These are phyloP conservation scores for Ictidomys tridecemlineatus DNA, from an alignment of 2,113 vertebrate genomes.

Conservation along the genomic window DNA sequence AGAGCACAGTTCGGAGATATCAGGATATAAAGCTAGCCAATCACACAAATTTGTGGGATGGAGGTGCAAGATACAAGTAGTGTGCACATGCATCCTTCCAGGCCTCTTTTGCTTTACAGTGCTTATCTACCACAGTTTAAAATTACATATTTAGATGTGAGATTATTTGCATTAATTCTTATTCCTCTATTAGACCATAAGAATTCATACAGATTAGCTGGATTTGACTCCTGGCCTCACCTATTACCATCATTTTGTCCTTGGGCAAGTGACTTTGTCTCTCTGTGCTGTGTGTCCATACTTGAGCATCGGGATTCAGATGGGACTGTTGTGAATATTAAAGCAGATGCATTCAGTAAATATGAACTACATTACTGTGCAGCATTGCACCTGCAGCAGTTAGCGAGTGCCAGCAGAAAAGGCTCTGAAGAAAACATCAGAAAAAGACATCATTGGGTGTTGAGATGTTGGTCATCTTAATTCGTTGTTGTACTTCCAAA, in stretches of 20 bases:
- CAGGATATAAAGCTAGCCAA: not conserved
- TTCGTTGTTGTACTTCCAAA: not conserved
- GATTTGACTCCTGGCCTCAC: not conserved
- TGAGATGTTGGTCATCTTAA: not conserved
- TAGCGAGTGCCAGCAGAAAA: not conserved
- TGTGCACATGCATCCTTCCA: not conserved
- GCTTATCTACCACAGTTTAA: not conserved
- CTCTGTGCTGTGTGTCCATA: not conserved
- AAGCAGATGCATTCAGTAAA: not conserved
- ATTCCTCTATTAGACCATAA: not conserved
- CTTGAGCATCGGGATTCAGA: not conserved
- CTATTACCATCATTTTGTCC: not conserved
- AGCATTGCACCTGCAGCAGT: not conserved
- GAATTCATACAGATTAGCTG: not conserved
- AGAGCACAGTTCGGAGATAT: not conserved
- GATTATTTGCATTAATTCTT: not conserved
- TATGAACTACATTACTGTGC: not conserved
- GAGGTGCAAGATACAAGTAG: not conserved
- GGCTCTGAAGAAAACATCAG: not conserved
- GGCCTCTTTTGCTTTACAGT: not conserved
- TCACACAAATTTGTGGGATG: not conserved
- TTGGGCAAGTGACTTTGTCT: not conserved
- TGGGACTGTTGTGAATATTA: not conserved
- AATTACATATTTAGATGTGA: not conserved
- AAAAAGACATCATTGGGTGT: accelerated